Conservation (phyloP, 2,113 vertebrate genomes). For the Scortum barcoo region DNA sequence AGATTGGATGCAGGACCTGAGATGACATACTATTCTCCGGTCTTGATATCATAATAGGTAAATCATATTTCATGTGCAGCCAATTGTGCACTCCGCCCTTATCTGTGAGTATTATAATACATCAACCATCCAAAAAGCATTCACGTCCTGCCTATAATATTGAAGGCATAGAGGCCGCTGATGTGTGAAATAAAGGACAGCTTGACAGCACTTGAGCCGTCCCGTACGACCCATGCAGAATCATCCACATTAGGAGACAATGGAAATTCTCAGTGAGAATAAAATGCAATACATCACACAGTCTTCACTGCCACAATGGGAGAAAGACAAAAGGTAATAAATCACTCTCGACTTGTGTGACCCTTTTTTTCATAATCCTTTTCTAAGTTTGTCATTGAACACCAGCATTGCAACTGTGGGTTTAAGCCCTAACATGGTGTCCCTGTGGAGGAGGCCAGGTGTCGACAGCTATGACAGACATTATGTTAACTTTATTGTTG, state of each 20-base stretch:
- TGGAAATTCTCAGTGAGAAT: constrained; percentile 61
- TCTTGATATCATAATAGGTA: constrained; percentile 51
- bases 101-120: constrained; percentile 55
- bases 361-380: constrained; percentile 55
- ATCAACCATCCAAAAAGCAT: constrained; percentile 60
- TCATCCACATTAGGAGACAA: constrained; percentile 65
- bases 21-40: constrained; percentile 28
- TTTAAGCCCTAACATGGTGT: not conserved
- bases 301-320: constrained; percentile 58
- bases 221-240: constrained; percentile 49
- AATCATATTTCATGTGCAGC: constrained; percentile 66
- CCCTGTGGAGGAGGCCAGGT: constrained; percentile 3
- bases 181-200: constrained; percentile 71
- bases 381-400: constrained; percentile 38
- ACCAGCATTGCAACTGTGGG: not conserved
- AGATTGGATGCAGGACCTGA: constrained; percentile 27
- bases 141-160: constrained; percentile 29
- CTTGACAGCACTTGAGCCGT: constrained; percentile 61
- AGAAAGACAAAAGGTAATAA: constrained; percentile 60
- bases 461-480: not conserved
- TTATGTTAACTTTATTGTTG: not conserved
- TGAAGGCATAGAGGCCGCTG: constrained; percentile 30
- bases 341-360: constrained; percentile 56
- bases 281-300: constrained; percentile 63
- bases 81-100: constrained; percentile 48